phyloP scores from a whole-genome alignment of 1,140 invertebrate genomes.

The Drosophila dunni region DNA sequence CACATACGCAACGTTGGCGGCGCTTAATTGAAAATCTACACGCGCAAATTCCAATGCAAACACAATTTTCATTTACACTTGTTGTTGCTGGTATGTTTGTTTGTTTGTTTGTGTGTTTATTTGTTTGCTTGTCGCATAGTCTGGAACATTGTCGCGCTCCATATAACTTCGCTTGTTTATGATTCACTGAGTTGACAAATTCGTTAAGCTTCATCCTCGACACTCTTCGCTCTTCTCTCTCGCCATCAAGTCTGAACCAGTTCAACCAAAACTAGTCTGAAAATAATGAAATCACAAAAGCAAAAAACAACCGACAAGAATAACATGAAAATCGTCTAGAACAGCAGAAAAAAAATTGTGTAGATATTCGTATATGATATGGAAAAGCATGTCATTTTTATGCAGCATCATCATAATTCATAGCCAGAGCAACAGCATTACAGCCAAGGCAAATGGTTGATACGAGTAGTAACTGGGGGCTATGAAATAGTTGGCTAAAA shows the following conservation, averaged over 20 bases:
- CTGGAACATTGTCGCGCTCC: constrained; percentile 55
- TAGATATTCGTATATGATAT: constrained; percentile 51
- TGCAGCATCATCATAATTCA: constrained; percentile 79
- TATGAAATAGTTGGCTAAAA: neutral
- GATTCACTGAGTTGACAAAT: constrained; percentile 79
- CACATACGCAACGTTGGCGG: constrained; percentile 62
- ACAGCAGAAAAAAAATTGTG: constrained; percentile 27
- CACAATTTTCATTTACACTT: constrained; percentile 51
- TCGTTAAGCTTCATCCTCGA: constrained; percentile 33
- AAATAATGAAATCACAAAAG: constrained; percentile 42
- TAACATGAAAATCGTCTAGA: constrained; percentile 44
- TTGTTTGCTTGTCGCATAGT: constrained; percentile 24
- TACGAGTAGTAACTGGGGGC: constrained; percentile 6
- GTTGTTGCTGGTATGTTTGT: constrained; percentile 1
- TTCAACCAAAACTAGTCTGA: constrained; percentile 41
- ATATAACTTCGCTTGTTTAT: constrained; percentile 66
- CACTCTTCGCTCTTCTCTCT: neutral
- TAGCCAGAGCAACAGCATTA: constrained; percentile 18
- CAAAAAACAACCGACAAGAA: constrained; percentile 38
- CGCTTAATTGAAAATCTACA: constrained; percentile 72
- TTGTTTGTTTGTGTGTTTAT: constrained; percentile 18
- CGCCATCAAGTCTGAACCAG: constrained; percentile 16
- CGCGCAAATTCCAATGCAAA: constrained; percentile 71
- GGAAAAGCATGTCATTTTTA: constrained; percentile 57
- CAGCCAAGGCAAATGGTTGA: constrained; percentile 59